A percentile compares a stretch with the other conserved stretches of the same genome.
Evolutionary conservation across 2,113 vertebrate species (phyloP).

Genomic region (Bubo scandiacus): DNA sequence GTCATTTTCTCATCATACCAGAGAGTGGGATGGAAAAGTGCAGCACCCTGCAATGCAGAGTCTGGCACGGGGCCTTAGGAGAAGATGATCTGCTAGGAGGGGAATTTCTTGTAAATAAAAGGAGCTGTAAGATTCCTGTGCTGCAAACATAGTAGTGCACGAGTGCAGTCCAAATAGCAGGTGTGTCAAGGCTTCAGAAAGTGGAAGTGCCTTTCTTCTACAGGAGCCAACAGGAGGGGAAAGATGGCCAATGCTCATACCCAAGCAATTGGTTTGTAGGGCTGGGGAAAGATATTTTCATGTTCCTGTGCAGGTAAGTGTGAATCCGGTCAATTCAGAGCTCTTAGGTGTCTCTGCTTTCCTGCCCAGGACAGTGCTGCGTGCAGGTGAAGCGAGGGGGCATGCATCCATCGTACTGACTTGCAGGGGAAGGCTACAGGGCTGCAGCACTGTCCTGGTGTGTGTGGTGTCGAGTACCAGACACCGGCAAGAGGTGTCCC

Average conservation of each 20-base stretch:
- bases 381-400: fast-evolving
- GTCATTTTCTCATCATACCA: background rate
- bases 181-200: background rate
- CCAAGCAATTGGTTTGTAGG: background rate
- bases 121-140: background rate
- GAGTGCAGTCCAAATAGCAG: background rate
- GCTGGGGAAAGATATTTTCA: background rate
- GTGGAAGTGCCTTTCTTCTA: background rate
- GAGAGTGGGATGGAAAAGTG: background rate
- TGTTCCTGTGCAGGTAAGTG: background rate
- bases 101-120: background rate
- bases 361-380: background rate
- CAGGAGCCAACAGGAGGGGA: background rate
- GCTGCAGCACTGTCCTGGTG: background rate
- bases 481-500: background rate
- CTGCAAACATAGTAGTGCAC: background rate
- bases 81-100: background rate
- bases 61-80: background rate
- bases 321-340: background rate
- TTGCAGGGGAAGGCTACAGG: background rate
- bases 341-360: background rate
- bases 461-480: fast-evolving
- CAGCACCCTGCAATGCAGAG: background rate
- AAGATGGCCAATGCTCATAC: background rate
- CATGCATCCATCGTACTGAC: background rate